Conservation (phyloP, 35 echinoderm and acorn worm genomes). For the Apostichopus japonicus region DNA sequence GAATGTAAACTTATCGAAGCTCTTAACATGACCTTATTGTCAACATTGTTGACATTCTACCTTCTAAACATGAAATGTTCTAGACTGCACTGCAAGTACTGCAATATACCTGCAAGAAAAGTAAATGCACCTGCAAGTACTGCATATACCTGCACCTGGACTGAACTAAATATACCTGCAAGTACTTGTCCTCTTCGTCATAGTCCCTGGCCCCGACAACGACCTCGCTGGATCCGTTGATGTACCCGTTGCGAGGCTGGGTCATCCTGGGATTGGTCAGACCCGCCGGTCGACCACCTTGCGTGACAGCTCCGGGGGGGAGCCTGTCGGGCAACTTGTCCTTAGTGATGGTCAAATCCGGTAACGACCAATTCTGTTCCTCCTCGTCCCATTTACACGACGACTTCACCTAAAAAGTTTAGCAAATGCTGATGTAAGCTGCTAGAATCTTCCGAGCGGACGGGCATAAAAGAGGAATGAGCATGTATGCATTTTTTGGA, state of each 20-base stretch:
- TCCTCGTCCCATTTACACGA: constrained; percentile 95
- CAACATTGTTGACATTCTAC: too few species aligned
- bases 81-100: constrained; percentile 36
- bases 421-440: too few species aligned
- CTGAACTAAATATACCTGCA: constrained; percentile 61
- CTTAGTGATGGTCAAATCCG: constrained; percentile 75
- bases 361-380: constrained; percentile 80
- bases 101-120: too few species aligned
- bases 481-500: too few species aligned
- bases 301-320: constrained; percentile 65
- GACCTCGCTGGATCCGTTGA: constrained; percentile 44
- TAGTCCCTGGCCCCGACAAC: constrained; percentile 54
- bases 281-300: constrained; percentile 76
- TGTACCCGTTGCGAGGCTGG: constrained; percentile 61
- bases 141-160: neutral
- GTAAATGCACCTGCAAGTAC: constrained; percentile 70
- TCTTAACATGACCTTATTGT: too few species aligned
- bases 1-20: too few species aligned
- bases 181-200: constrained; percentile 85
- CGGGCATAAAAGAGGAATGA: too few species aligned
- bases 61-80: too few species aligned
- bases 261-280: constrained; percentile 52
- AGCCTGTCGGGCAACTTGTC: constrained; percentile 75
- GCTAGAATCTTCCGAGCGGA: too few species aligned
- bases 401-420: constrained; percentile 64